Evolutionary conservation across 2,888 invertebrate species (phyloP), one percentile per base, ranked within the genome.

Genomic region (Coelinius sp.): DNA sequence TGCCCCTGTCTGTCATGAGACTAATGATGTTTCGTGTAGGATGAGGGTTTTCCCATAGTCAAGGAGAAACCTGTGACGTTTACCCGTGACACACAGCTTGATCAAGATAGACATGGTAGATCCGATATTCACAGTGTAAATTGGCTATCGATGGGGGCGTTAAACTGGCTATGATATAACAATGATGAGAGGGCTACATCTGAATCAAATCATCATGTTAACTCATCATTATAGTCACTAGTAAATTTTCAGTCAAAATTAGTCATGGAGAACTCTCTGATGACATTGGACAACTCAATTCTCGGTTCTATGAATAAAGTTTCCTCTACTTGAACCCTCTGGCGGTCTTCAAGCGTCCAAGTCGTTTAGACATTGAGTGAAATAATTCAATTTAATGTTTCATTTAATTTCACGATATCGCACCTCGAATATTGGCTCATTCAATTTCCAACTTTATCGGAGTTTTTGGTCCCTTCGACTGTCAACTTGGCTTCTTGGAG

Each of bases 1-100:
- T 81, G 82, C 81, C 76, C 82, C 77, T 76, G 81, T 81, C 79
- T 80, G 80, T 80, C 78, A 66, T 68, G 76, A 14, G 71, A 75
- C 77, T 82, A 82, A 82, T 82, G 81, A 80, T 78, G 80, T 82
- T 82, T 80, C 81, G 81, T 81, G 79, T 71, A 72, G 73, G 52
- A 62, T 66, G 74, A 70, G 71, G 69, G 64, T 69, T 76, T 75
- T 59, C 70, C 59, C 72, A n/a, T n/a, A 68, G 73, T 68, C 71
- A 71, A 63, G 65, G 70, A 73, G 73, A 75, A 63, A 73, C 68
- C 65, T 22, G 66, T 70, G 44, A 27, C 69, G 65, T 31, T 44
- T 46, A 49, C 49, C 64, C n/a, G n/a, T n/a, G n/a, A 7, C n/a
- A 20, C 22, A 22, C 56, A 63, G 41, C 41, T 68, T 63, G 73